Conservation (phyloP, 23 tunicate genomes). For the Corella eumyota region DNA sequence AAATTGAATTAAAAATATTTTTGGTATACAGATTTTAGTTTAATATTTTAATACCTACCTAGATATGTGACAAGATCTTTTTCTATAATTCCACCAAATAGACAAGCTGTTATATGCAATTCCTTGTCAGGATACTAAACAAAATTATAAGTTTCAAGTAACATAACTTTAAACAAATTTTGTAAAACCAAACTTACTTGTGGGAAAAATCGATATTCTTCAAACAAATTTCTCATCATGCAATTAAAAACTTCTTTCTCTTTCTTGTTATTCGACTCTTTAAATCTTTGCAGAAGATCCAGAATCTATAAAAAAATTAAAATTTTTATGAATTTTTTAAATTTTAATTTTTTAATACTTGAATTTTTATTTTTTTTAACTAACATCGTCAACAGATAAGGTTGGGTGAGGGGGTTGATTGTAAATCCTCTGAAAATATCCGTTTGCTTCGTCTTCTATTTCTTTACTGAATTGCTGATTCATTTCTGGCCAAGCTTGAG, state of each 20-base stretch:
- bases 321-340: background rate
- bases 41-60: constrained; percentile 56
- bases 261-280: constrained; percentile 64
- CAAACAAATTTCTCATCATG: constrained; percentile 87
- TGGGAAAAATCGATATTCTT: constrained; percentile 87
- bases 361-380: background rate
- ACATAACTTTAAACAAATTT: background rate
- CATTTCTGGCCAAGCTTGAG: constrained; percentile 87
- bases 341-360: background rate
- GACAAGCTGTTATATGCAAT: constrained; percentile 77
- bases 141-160: background rate
- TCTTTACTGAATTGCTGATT: constrained; percentile 86
- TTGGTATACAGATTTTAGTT: no score
- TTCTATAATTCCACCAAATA: constrained; percentile 90
- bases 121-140: constrained; percentile 95
- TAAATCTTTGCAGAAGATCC: constrained; percentile 62
- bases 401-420: constrained; percentile 78
- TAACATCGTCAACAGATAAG: constrained; percentile 15
- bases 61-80: constrained; percentile 63
- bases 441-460: constrained; percentile 89
- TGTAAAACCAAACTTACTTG: constrained; percentile 13
- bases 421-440: constrained; percentile 85
- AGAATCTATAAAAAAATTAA: constrained; percentile 31
- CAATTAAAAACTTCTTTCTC: constrained; percentile 89
- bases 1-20: no score